Evolutionary conservation across 2,888 invertebrate species (phyloP).

Genomic region (Chaetogeoica ovagalla): DNA sequence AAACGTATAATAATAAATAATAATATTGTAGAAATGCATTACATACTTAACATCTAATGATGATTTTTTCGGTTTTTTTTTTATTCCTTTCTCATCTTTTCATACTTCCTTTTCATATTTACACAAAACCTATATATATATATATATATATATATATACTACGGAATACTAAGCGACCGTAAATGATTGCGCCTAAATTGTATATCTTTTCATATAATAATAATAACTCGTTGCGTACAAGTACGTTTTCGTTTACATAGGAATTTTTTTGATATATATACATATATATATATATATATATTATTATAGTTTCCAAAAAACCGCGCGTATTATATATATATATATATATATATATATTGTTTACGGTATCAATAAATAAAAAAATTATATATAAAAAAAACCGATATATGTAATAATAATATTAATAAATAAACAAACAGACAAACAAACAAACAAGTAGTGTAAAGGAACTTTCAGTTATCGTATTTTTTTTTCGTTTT

Average conservation of each 20-base stretch:
- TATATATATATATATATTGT: neutral
- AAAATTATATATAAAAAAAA: neutral
- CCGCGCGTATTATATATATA: conserved; percentile 1
- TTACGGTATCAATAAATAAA: conserved; percentile 28
- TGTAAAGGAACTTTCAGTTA: conserved; percentile 52
- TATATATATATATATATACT: conserved; percentile 32
- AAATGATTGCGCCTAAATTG: conserved; percentile 36
- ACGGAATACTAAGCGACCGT: conserved; percentile 41
- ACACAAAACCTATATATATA: conserved; percentile 42
- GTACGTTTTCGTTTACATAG: neutral
- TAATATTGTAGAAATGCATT: conserved; percentile 43
- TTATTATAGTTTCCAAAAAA: conserved; percentile 43
- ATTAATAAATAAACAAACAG: conserved; percentile 22
- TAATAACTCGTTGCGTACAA: conserved; percentile 21
- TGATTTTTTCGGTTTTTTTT: conserved; percentile 33
- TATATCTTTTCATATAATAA: neutral
- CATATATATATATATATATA: no score
- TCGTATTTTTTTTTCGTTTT: conserved; percentile 44
- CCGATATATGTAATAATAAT: conserved; percentile 33
- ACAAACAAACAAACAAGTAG: conserved; percentile 48
- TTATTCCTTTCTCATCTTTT: neutral
- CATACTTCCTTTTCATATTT: conserved; percentile 38
- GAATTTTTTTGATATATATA: neutral
- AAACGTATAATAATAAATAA: conserved; percentile 20
- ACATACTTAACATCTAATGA: conserved; percentile 49